Percentiles rank a stretch among this genome's conserved stretches.
phyloP scores from a whole-genome alignment of 2,113 vertebrate genomes.

The Callocephalon fimbriatum region DNA sequence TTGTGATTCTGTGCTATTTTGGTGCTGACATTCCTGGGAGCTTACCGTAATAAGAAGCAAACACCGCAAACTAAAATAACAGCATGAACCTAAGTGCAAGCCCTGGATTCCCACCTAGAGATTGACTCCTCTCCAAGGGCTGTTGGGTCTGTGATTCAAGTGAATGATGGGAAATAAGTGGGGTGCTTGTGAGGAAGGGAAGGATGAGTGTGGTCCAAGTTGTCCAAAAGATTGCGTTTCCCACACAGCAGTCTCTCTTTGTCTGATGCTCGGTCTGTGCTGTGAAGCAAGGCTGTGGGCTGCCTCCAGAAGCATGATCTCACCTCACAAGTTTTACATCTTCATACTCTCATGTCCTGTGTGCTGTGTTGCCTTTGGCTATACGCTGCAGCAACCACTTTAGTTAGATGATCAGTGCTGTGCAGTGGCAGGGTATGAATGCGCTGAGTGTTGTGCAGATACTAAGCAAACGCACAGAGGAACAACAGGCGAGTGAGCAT shows the following conservation, averaged over 20 bases:
- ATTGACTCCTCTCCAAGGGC: neutral
- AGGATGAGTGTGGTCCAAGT: neutral
- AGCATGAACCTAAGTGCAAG: constrained; percentile 26
- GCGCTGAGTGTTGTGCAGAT: neutral
- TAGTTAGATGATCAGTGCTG: accelerated
- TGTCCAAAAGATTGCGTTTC: neutral
- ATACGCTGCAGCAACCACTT: neutral
- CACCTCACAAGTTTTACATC: neutral
- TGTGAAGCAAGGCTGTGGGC: neutral
- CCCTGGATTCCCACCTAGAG: constrained; percentile 51
- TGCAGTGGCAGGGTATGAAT: neutral
- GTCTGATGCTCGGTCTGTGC: neutral
- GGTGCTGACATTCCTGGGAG: constrained; percentile 60
- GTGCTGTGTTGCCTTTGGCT: neutral
- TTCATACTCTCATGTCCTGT: neutral
- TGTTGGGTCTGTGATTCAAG: neutral
- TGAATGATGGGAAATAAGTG: neutral
- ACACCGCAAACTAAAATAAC: constrained; percentile 69
- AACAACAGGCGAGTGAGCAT: neutral
- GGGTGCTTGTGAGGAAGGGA: neutral
- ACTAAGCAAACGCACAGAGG: neutral
- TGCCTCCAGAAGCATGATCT: neutral
- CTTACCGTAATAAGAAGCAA: constrained; percentile 63
- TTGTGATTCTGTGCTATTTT: constrained; percentile 71
- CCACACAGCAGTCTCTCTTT: accelerated